phyloP scores from a whole-genome alignment of 2,113 vertebrate species.

The Ptychochromis oligacanthus region DNA sequence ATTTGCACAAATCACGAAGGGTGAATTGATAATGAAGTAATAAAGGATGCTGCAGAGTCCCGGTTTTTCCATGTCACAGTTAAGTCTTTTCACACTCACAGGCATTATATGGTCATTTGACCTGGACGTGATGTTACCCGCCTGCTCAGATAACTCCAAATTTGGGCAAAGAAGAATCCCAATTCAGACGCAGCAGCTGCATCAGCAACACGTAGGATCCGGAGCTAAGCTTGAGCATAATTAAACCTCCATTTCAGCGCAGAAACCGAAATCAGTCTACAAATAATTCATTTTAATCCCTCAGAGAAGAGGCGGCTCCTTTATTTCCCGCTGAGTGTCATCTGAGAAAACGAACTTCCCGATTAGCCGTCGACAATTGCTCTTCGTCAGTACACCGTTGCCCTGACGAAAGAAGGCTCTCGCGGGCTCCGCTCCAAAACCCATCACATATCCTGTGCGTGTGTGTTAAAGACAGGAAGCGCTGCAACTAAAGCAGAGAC shows the following conservation, averaged over 20 bases:
- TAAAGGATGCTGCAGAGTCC: constrained; percentile 83
- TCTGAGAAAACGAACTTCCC: constrained; percentile 50
- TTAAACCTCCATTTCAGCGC: constrained; percentile 15
- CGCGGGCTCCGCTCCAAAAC: constrained; percentile 71
- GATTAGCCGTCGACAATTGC: constrained; percentile 45
- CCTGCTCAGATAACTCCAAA: constrained; percentile 26
- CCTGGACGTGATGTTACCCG: constrained; percentile 17
- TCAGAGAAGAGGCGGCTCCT: constrained; percentile 18
- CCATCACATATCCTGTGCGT: constrained; percentile 77
- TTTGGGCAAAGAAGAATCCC: neutral
- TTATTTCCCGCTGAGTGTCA: constrained; percentile 44
- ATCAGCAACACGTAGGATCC: constrained; percentile 63
- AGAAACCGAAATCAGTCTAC: neutral
- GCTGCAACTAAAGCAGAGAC: constrained; percentile 22
- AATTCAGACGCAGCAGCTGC: constrained; percentile 7
- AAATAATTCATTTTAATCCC: constrained; percentile 37
- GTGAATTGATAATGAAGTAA: constrained; percentile 86
- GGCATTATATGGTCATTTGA: constrained; percentile 66
- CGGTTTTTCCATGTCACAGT: constrained; percentile 88
- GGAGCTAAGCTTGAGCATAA: constrained; percentile 25
- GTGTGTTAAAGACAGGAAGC: neutral
- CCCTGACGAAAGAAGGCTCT: constrained; percentile 52
- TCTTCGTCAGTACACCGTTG: constrained; percentile 61
- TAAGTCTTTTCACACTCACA: constrained; percentile 68
- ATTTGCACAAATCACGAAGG: constrained; percentile 82